These are phyloP conservation scores for Rostratula benghalensis DNA, from an alignment of 2,113 vertebrate species.

Conservation along the genomic window DNA sequence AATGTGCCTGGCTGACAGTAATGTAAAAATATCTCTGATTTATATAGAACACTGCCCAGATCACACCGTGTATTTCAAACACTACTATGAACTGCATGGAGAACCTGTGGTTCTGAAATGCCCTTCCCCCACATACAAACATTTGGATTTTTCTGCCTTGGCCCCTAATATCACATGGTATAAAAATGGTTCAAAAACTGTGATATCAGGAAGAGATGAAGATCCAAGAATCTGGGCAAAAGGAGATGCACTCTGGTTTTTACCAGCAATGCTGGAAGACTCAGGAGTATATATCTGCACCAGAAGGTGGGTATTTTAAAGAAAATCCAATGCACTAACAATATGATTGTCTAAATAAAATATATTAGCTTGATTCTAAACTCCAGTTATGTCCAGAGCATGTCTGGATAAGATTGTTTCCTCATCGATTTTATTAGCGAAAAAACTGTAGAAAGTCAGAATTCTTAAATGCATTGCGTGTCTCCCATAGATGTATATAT, in stretches of 20 bases:
- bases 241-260: constrained; percentile 79
- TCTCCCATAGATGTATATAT: not conserved
- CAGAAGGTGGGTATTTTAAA: constrained; percentile 71
- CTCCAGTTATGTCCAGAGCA: not conserved
- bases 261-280: constrained; percentile 80
- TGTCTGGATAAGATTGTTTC: not conserved
- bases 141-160: constrained; percentile 9
- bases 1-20: not conserved
- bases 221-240: constrained; percentile 62
- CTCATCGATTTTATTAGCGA: not conserved
- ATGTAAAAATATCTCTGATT: constrained; percentile 39
- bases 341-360: not conserved
- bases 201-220: constrained; percentile 28
- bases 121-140: constrained; percentile 54
- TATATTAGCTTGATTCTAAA: not conserved
- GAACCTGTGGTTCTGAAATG: constrained; percentile 84
- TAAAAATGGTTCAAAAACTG: constrained; percentile 51
- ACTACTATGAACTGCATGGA: constrained; percentile 70
- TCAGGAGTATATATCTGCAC: constrained; percentile 85
- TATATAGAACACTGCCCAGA: constrained; percentile 63
- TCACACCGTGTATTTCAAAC: constrained; percentile 54
- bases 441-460: not conserved
- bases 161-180: constrained; percentile 66
- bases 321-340: not conserved
- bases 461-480: not conserved